Evolutionary conservation across 2,888 invertebrate genomes (phyloP).

Genomic region (Phortica magna): DNA sequence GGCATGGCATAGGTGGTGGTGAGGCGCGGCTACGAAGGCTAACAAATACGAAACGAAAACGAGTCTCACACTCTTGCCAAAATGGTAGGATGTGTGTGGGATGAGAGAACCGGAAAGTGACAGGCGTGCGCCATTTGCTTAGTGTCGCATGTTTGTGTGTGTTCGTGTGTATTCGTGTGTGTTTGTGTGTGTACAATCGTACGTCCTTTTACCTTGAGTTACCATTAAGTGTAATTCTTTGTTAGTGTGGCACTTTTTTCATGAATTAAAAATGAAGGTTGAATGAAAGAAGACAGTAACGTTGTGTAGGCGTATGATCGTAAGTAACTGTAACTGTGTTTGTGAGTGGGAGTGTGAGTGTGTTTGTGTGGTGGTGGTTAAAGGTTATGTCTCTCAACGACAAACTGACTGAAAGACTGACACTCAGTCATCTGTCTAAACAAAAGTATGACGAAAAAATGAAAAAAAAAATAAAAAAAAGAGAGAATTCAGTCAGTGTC

Average conservation of each 20-base stretch:
- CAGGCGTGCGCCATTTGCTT: background rate
- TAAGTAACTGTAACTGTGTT: background rate
- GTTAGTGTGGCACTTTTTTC: conserved; percentile 65
- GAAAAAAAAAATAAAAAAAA: conserved; percentile 11
- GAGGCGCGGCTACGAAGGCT: too few relatives aligned
- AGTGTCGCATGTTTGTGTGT: background rate
- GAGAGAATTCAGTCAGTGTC: conserved; percentile 7
- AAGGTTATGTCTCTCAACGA: background rate
- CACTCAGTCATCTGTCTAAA: background rate
- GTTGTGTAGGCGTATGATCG: background rate
- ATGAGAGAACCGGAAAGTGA: background rate
- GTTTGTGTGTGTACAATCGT: background rate
- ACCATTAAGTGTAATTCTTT: conserved; percentile 23
- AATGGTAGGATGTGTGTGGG: background rate
- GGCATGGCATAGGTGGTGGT: background rate
- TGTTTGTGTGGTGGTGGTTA: background rate
- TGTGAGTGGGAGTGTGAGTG: background rate
- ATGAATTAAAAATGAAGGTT: conserved; percentile 67
- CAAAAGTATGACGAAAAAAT: background rate
- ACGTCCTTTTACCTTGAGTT: conserved; percentile 10
- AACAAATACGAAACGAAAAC: too few relatives aligned
- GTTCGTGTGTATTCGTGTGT: background rate
- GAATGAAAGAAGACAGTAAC: background rate
- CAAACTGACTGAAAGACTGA: background rate
- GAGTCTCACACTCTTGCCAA: background rate